These are phyloP conservation scores for Lamellibrachia columna DNA, from an alignment of 2,888 invertebrate species.

Conservation along the genomic window DNA sequence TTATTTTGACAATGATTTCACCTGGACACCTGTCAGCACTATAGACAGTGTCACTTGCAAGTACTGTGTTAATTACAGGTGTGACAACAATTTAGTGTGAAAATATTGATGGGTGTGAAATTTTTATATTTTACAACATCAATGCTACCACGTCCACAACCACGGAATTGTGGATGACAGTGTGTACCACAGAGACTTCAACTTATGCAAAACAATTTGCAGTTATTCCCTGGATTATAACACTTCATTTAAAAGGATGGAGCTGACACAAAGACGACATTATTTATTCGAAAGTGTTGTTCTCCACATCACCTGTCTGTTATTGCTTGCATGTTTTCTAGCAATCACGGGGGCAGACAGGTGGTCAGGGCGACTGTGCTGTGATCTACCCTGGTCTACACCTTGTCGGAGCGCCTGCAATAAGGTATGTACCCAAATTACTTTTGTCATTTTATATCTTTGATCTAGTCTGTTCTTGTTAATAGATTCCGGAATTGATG, in stretches of 20 bases:
- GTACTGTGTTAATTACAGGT: background rate
- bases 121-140: background rate
- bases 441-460: slow-evolving; percentile 8
- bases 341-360: background rate
- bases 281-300: background rate
- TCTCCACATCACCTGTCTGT: background rate
- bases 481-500: background rate
- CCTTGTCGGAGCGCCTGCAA: background rate
- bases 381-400: background rate
- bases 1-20: background rate
- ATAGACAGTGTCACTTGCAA: background rate
- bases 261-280: background rate
- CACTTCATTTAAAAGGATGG: background rate
- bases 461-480: background rate
- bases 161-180: background rate
- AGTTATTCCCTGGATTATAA: background rate
- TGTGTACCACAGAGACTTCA: background rate
- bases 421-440: background rate
- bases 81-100: background rate
- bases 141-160: background rate
- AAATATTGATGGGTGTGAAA: background rate
- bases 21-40: background rate
- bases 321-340: background rate
- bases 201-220: background rate
- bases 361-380: background rate